These are phyloP conservation scores for Dipodomys spectabilis DNA, from an alignment of 2,113 vertebrate genomes.

Conservation along the genomic window DNA sequence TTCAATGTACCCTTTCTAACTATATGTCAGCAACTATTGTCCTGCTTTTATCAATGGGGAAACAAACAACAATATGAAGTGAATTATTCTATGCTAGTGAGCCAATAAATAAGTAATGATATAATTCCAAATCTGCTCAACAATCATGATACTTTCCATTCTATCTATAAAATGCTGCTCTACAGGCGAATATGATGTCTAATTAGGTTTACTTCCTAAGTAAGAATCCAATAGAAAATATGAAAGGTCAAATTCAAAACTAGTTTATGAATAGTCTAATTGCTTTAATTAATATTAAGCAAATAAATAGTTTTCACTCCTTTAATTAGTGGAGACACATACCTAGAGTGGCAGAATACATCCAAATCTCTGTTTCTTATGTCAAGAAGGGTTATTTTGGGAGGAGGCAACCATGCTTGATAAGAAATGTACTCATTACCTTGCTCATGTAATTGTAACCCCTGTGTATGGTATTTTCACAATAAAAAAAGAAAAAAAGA, in stretches of 20 bases:
- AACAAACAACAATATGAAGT: constrained; percentile 23
- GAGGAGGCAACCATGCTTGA: too few relatives aligned
- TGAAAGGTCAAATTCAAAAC: constrained; percentile 20
- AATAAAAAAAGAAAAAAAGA: too few relatives aligned
- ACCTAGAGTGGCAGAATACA: neutral
- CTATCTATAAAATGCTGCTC: neutral
- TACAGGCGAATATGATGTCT: neutral
- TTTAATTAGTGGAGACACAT: neutral
- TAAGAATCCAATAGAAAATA: neutral
- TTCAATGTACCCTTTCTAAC: constrained; percentile 22
- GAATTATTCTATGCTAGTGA: neutral
- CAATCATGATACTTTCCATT: neutral
- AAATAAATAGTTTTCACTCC: constrained; percentile 2
- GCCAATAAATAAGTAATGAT: constrained; percentile 9
- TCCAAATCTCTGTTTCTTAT: constrained; percentile 1
- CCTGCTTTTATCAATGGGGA: constrained; percentile 11
- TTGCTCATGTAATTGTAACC: too few relatives aligned
- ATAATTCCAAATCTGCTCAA: neutral
- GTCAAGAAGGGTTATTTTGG: neutral
- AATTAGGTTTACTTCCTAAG: neutral
- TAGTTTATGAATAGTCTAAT: neutral
- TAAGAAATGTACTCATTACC: too few relatives aligned
- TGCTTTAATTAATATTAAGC: constrained; percentile 24
- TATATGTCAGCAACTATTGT: neutral
- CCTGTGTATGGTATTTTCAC: too few relatives aligned